Base-by-base conservation (phyloP, 2,113 vertebrate genomes). In the Tragulus kanchil region DNA sequence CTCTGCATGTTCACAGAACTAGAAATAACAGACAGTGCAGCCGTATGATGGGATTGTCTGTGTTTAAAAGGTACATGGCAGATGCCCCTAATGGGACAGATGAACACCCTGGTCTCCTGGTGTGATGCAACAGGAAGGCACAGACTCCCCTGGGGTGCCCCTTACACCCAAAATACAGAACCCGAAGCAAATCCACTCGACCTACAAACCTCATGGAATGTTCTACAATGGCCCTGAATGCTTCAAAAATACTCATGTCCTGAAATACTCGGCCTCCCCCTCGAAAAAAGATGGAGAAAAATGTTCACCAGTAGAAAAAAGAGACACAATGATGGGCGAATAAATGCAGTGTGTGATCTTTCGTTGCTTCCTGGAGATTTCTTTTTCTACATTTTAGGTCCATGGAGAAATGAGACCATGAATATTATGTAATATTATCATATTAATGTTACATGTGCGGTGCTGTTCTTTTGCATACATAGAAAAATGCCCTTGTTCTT, bases 191-290 rank as follows among this genome's bases (percentile, higher is more conserved):
- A 21, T 0, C 73, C 25, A 2, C 15, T 67, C 4, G 4, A 17
- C 48, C 56, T 23, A 4, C 58, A 50, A n/a, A 26, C 0, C 0
- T 1, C 0, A 0, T 0, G 62, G 45, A 73, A 28, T 12, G 1
- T 4, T 3, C 91, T 21, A 1, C 31, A 17, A 23, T 36, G 26
- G 19, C 83, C 62, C 81, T 1, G 5, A 31, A 6, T 1, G 11
- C 90, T 62, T 83, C 26, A 16, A 6, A 61, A 84, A n/a, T 1
- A 50, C 0, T 59, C 42, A 2, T 7, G 59, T 17, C 62, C 9
- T 9, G 28, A 65, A 62, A 25, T 9, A 58, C 13, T 13, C 9
- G 8, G 5, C 52, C 50, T 2, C 10, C 8, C 8, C 5, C 8
- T 9, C 19, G 14, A 6, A 23, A 54, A 42, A 17, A 59, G 54